Evolutionary conservation across 2,888 invertebrate genomes (phyloP).

Genomic region (Andrena hattorfiana): DNA sequence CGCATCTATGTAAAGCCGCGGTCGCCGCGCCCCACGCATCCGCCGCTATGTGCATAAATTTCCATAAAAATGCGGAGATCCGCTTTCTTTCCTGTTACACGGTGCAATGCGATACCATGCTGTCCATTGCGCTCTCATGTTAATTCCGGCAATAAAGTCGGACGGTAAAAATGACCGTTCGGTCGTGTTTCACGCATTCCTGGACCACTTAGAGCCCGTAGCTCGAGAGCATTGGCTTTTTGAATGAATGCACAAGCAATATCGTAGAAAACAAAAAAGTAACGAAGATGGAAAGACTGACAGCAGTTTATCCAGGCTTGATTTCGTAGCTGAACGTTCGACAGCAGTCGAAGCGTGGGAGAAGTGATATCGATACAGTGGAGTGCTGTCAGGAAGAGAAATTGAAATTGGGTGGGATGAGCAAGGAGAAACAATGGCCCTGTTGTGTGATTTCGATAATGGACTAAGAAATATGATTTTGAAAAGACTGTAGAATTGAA

Average conservation of each 20-base stretch:
- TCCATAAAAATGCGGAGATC: conserved; percentile 57
- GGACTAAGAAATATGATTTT: neutral
- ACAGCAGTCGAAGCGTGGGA: neutral
- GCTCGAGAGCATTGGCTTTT: neutral
- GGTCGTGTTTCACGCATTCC: conserved; percentile 24
- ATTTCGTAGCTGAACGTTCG: neutral
- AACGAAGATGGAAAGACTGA: neutral
- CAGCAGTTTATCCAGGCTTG: neutral
- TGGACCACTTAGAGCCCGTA: neutral
- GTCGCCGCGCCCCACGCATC: conserved; percentile 19
- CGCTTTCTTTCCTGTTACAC: conserved; percentile 59
- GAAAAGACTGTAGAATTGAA: neutral
- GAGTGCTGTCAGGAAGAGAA: neutral
- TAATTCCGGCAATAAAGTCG: conserved; percentile 52
- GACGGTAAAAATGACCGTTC: conserved; percentile 8
- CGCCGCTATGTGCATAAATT: conserved; percentile 41
- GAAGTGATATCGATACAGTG: neutral
- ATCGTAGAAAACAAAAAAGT: neutral
- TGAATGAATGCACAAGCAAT: neutral
- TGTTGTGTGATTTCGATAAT: neutral
- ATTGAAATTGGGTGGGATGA: neutral
- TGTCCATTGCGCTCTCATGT: conserved; percentile 48
- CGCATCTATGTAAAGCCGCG: conserved; percentile 5
- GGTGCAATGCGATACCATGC: conserved; percentile 40
- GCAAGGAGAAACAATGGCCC: neutral